Conservation (phyloP, 2,797 vertebrate genomes). For the Pampus argenteus region DNA sequence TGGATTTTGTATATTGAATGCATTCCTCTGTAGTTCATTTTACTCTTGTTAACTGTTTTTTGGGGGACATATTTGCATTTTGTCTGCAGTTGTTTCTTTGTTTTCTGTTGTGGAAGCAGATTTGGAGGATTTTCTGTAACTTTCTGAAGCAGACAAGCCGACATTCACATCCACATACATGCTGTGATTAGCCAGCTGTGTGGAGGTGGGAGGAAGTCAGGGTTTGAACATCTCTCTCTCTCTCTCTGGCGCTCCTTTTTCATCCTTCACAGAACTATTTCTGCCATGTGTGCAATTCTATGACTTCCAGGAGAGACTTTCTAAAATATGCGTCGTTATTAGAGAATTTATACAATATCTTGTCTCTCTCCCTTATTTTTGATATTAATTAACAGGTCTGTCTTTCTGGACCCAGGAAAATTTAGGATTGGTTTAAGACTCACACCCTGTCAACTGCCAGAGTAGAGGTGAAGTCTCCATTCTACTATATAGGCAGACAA, state of each 20-base stretch:
- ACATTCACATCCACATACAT: too few relatives aligned
- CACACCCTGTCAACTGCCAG: background rate
- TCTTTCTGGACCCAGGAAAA: background rate
- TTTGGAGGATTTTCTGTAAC: background rate
- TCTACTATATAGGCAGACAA: slow-evolving; percentile 7
- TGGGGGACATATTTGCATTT: slow-evolving; percentile 3
- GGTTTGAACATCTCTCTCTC: too few relatives aligned
- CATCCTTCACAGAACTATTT: too few relatives aligned
- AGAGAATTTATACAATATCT: too few relatives aligned
- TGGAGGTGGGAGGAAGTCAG: too few relatives aligned
- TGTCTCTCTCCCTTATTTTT: too few relatives aligned
- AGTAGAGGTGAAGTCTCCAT: background rate
- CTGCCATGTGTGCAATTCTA: too few relatives aligned
- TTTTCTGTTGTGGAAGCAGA: background rate
- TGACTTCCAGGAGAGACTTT: too few relatives aligned
- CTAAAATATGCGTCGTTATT: too few relatives aligned
- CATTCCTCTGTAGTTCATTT: background rate
- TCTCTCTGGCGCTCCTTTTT: too few relatives aligned
- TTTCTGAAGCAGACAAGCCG: background rate
- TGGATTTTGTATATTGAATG: background rate
- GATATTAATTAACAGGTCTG: background rate
- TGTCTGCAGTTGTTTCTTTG: background rate
- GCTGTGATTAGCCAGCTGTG: too few relatives aligned
- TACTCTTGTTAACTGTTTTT: background rate
- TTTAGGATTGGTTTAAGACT: background rate